These are phyloP conservation scores for Drosophila putrida DNA, from an alignment of 2,888 invertebrate genomes.

Conservation along the genomic window DNA sequence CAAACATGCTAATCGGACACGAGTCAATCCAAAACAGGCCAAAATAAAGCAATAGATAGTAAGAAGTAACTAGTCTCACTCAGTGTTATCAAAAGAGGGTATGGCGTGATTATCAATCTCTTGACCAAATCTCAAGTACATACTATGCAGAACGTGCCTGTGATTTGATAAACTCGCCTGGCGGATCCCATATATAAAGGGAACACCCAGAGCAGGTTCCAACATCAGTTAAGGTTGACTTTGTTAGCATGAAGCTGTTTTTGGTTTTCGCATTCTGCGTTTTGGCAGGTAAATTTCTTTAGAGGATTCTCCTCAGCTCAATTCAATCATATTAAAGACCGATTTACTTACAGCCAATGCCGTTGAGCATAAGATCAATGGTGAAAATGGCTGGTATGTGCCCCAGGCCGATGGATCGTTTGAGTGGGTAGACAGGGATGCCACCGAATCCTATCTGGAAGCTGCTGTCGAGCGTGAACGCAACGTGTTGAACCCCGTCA, in stretches of 20 bases:
- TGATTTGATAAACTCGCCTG: conserved; percentile 38
- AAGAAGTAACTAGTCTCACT: background rate
- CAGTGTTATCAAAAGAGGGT: conserved; percentile 25
- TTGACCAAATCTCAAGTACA: conserved; percentile 49
- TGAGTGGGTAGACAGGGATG: conserved; percentile 68
- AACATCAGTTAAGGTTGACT: conserved; percentile 54
- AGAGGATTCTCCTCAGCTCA: conserved; percentile 85
- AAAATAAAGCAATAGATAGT: conserved; percentile 18
- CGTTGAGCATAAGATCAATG: conserved; percentile 65
- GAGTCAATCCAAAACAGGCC: conserved; percentile 7
- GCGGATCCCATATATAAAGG: conserved; percentile 42
- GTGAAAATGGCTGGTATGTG: conserved; percentile 73
- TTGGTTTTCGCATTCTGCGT: conserved; percentile 87
- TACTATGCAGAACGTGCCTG: conserved; percentile 29
- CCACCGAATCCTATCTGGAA: conserved; percentile 67
- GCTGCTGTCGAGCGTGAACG: conserved; percentile 44
- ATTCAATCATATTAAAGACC: conserved; percentile 57
- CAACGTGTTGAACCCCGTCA: conserved; percentile 62
- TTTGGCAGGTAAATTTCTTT: conserved; percentile 86
- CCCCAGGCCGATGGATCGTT: conserved; percentile 72
- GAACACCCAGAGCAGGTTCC: background rate
- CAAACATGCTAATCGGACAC: conserved; percentile 17
- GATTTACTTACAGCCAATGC: conserved; percentile 48
- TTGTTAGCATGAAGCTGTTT: conserved; percentile 86
- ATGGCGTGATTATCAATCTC: conserved; percentile 32